These are phyloP conservation scores for Liasis olivaceus DNA, from an alignment of 2,797 vertebrate species.

Conservation along the genomic window DNA sequence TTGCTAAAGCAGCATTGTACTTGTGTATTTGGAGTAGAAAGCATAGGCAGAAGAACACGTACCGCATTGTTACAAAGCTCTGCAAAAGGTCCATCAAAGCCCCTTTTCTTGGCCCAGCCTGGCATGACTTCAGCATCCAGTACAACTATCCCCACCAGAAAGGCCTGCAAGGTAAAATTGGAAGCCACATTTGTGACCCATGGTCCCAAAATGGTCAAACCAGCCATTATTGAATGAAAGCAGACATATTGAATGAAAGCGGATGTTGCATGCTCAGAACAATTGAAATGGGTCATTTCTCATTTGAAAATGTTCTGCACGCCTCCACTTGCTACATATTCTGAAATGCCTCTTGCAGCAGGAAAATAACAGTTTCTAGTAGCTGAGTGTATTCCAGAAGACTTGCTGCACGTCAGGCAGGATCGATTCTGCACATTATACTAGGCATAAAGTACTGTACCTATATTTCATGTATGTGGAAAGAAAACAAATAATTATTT, in stretches of 20 bases:
- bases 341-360: not conserved
- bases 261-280: not conserved
- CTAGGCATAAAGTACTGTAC: not conserved
- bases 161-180: constrained; percentile 79
- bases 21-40: not conserved
- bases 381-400: not conserved
- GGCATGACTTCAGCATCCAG: constrained; percentile 93
- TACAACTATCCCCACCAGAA: constrained; percentile 93
- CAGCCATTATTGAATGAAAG: not conserved
- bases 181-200: not conserved
- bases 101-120: constrained; percentile 91
- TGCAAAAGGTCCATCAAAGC: constrained; percentile 83
- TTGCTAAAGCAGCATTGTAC: not conserved
- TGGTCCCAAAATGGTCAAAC: not conserved
- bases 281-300: not conserved
- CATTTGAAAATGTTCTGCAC: not conserved
- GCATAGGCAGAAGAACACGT: constrained; percentile 42
- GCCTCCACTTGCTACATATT: not conserved
- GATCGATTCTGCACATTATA: constrained; percentile 3
- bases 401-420: not conserved
- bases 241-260: not conserved
- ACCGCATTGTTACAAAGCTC: constrained; percentile 91
- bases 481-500: not conserved
- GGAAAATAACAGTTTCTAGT: not conserved
- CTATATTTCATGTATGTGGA: not conserved